Percentiles rank a stretch among this genome's conserved stretches.
phyloP scores from a whole-genome alignment of 64 coral and sea anemone genomes.

The Cladopsammia gracilis region DNA sequence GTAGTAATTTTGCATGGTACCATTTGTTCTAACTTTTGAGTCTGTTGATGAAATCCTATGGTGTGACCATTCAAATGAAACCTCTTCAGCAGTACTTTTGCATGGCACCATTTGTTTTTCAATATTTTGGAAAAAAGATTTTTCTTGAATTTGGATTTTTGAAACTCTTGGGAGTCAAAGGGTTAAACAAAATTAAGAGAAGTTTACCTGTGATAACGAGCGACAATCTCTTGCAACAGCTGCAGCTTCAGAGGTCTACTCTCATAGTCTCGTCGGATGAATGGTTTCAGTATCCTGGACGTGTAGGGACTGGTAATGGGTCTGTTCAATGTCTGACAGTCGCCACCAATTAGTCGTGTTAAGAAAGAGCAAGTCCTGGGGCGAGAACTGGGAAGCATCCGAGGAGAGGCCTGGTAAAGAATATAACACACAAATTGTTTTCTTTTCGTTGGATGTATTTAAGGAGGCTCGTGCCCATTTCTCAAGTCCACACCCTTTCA shows the following conservation, averaged over 20 bases:
- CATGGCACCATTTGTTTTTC: too few species aligned
- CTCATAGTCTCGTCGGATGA: slow-evolving; percentile 95
- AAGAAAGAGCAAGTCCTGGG: slow-evolving; percentile 66
- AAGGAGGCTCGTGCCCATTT: too few species aligned
- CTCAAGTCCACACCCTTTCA: too few species aligned
- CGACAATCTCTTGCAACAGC: slow-evolving; percentile 78
- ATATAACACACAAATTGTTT: too few species aligned
- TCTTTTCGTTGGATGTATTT: too few species aligned
- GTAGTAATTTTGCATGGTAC: too few species aligned
- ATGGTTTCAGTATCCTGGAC: slow-evolving; percentile 90
- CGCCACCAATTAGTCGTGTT: slow-evolving; percentile 79
- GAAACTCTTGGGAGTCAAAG: not conserved
- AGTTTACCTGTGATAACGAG: slow-evolving; percentile 55
- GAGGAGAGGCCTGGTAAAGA: slow-evolving; percentile 55
- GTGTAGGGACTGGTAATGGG: slow-evolving; percentile 98
- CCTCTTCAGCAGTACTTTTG: too few species aligned
- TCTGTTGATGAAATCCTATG: too few species aligned
- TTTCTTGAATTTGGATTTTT: too few species aligned
- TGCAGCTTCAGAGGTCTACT: slow-evolving; percentile 89
- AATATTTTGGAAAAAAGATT: too few species aligned
- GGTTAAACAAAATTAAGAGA: not conserved
- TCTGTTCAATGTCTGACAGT: slow-evolving; percentile 69
- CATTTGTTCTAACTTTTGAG: too few species aligned
- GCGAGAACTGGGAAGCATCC: slow-evolving; percentile 27
- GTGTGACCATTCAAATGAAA: too few species aligned